Evolutionary conservation across 1,140 invertebrate genomes (phyloP).

Genomic region (Hestina assimilis): DNA sequence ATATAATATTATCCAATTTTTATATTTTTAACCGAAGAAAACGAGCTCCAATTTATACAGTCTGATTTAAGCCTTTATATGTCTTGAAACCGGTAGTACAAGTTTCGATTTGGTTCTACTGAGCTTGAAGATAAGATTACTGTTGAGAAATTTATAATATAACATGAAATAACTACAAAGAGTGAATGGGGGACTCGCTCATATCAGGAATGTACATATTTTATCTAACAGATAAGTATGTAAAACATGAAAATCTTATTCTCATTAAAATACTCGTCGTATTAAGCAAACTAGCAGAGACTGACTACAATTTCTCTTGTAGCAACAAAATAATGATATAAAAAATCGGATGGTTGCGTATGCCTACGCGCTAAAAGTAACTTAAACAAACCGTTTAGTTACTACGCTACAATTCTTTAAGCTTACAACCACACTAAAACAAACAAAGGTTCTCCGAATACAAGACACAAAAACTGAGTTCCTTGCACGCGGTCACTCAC

Average conservation of each 20-base stretch:
- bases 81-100: constrained; percentile 20
- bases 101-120: constrained; percentile 16
- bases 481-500: constrained; percentile 32
- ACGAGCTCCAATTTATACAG: constrained; percentile 9
- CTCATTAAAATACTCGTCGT: neutral
- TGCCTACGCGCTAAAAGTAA: neutral
- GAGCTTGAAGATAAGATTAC: constrained; percentile 10
- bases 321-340: no score
- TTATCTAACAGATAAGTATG: neutral
- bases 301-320: no score
- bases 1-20: neutral
- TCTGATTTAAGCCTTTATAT: constrained; percentile 9
- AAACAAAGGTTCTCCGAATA: neutral
- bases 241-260: neutral
- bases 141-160: constrained; percentile 15
- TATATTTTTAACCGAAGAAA: constrained; percentile 4
- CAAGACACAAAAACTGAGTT: constrained; percentile 10
- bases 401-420: neutral
- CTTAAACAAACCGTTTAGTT: neutral
- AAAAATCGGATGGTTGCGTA: no score
- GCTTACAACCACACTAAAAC: constrained; percentile 5
- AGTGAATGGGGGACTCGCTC: neutral
- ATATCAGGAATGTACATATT: neutral
- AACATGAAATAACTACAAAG: constrained; percentile 7
- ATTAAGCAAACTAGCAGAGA: no score